Evolutionary conservation across 2,888 invertebrate genomes (phyloP).

Genomic region (Rutpela maculata): DNA sequence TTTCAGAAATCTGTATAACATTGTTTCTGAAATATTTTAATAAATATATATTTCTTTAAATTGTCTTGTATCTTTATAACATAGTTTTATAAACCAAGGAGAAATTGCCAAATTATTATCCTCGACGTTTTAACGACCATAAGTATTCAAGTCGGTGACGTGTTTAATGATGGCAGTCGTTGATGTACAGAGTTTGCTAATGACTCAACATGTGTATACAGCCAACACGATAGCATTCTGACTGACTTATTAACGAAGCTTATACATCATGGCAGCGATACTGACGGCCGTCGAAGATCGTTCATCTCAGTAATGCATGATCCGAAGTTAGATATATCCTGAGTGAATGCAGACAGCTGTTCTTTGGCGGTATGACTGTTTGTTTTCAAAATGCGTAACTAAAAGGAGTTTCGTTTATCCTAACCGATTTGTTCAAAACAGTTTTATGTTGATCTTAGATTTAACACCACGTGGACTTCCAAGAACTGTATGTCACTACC

Average conservation of each 20-base stretch:
- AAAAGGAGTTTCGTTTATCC: slow-evolving; percentile 68
- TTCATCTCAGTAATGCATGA: slow-evolving; percentile 46
- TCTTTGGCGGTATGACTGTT: slow-evolving; percentile 64
- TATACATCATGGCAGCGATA: slow-evolving; percentile 63
- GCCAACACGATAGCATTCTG: slow-evolving; percentile 67
- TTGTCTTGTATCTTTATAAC: no score
- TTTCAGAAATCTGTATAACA: no score
- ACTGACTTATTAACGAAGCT: slow-evolving; percentile 69
- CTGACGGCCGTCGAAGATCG: slow-evolving; percentile 40
- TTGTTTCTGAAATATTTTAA: no score
- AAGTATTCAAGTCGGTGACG: slow-evolving; percentile 67
- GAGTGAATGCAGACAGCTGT: slow-evolving; percentile 63
- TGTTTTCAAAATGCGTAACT: slow-evolving; percentile 71
- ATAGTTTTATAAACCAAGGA: no score
- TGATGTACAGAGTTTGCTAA: slow-evolving; percentile 71
- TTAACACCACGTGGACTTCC: slow-evolving; percentile 72
- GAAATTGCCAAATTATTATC: neutral
- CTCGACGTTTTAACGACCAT: slow-evolving; percentile 62
- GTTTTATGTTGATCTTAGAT: slow-evolving; percentile 70
- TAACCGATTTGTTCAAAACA: slow-evolving; percentile 66
- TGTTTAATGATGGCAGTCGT: slow-evolving; percentile 71
- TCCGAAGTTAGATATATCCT: slow-evolving; percentile 34
- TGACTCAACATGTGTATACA: slow-evolving; percentile 71
- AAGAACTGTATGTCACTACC: slow-evolving; percentile 69
- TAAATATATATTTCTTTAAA: no score